Conservation (phyloP, 2,888 invertebrate genomes). For the Ptilodon capucinus region DNA sequence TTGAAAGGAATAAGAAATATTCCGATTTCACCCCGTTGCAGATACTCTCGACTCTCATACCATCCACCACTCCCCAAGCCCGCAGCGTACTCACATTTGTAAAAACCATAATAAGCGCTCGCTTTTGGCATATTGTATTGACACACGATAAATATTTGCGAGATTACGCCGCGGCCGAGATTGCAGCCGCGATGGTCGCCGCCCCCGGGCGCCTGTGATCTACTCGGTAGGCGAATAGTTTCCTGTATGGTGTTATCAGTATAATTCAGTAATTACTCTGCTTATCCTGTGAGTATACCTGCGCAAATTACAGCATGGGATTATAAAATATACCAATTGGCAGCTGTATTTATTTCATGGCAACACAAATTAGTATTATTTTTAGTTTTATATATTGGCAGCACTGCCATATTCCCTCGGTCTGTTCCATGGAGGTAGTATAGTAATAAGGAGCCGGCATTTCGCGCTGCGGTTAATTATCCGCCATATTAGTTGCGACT, state of each 20-base stretch:
- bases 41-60: conserved; percentile 5
- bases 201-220: conserved; percentile 25
- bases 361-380: no score
- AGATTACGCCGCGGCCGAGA: conserved; percentile 62
- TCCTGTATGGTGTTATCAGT: conserved; percentile 30
- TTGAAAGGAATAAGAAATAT: no score
- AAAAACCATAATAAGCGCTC: conserved; percentile 77
- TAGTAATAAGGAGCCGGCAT: no score
- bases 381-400: no score
- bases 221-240: conserved; percentile 41
- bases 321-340: background rate
- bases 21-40: no score
- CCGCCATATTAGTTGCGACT: no score
- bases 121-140: conserved; percentile 80
- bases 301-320: conserved; percentile 9
- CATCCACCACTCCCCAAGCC: conserved; percentile 45
- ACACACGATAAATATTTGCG: conserved; percentile 78
- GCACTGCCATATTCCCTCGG: no score
- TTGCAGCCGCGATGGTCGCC: conserved; percentile 54
- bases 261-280: conserved; percentile 8
- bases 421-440: no score
- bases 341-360: no score
- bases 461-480: no score
- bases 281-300: conserved; percentile 3
- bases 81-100: conserved; percentile 73